Base-by-base conservation (phyloP, 2,797 vertebrate genomes). In the Rhodeus uyekii region DNA sequence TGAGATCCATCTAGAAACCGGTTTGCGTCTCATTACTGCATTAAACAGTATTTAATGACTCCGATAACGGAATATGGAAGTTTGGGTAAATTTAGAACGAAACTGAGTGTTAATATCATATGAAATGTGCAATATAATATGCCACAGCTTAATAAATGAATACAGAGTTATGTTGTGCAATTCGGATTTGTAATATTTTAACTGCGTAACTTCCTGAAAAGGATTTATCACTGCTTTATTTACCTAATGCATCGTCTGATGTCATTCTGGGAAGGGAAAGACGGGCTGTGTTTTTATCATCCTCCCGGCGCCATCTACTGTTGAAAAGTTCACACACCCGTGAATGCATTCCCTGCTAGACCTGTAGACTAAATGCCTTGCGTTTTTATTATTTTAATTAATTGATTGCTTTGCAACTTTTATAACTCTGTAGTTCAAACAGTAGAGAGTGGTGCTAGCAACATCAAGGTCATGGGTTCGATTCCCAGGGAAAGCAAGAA, bases 301-400 rank as follows among this genome's bases (percentile, higher is more conserved):
- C 13, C 46, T 64, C 60, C 36, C 78, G 76, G 68, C 76, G 82
- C 69, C 69, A 34, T 65, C 82, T 79, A 3, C 46, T 53, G 32
- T 24, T 74, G 2, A 24, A 24, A 38, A 9, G 14, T 27, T 58
- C 6, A 3, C 4, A 1, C 34, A 44, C 42, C 3, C 7, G 18
- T 13, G 48, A 55, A 7, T 53, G 29, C 29, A 63, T 32, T 63
- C n/a, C 10, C n/a, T 24, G 58, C 13, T 32, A 2, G 14, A 61
- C 27, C 2, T 34, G 0, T 18, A 44, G n/a, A 29, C 38, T 68
- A 27, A 68, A 42, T 27, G 2, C 0, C 5, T 65, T 39, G 9
- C 10, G 27, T 18, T 4, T 39, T 39, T 4, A 4, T n/a, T n/a
- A 19, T 22, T 39, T 8, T 1, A 42, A 34, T 7, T 8, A 16